Evolutionary conservation across 1,140 invertebrate species (phyloP).

Genomic region (Tetragonula clypearis): DNA sequence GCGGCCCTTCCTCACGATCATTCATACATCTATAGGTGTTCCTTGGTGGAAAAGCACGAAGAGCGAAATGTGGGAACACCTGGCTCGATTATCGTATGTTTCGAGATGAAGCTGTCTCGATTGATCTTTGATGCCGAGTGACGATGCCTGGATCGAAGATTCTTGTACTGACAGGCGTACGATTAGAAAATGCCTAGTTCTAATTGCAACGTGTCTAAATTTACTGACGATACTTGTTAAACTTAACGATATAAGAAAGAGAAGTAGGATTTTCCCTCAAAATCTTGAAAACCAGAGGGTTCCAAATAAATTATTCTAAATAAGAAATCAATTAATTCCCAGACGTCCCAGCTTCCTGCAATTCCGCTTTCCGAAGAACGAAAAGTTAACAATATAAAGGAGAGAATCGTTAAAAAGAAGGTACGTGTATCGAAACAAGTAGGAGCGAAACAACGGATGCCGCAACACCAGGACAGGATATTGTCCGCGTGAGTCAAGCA

Average conservation of each 20-base stretch:
- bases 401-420: neutral
- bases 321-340: neutral
- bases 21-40: neutral
- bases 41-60: neutral
- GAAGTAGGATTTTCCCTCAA: too few relatives aligned
- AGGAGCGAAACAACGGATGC: neutral
- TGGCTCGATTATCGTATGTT: too few relatives aligned
- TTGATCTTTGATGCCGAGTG: too few relatives aligned
- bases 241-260: too few relatives aligned
- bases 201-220: neutral
- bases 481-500: constrained; percentile 34
- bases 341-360: neutral
- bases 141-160: too few relatives aligned
- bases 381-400: neutral
- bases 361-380: too few relatives aligned
- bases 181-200: neutral
- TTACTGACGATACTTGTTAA: too few relatives aligned
- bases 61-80: neutral
- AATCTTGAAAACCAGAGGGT: too few relatives aligned
- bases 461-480: neutral
- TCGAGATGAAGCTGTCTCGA: too few relatives aligned
- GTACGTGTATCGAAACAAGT: neutral
- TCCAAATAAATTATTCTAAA: neutral
- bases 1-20: neutral
- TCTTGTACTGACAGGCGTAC: too few relatives aligned